Base-by-base conservation (phyloP, 2,888 invertebrate species). In the Philonicus albiceps region DNA sequence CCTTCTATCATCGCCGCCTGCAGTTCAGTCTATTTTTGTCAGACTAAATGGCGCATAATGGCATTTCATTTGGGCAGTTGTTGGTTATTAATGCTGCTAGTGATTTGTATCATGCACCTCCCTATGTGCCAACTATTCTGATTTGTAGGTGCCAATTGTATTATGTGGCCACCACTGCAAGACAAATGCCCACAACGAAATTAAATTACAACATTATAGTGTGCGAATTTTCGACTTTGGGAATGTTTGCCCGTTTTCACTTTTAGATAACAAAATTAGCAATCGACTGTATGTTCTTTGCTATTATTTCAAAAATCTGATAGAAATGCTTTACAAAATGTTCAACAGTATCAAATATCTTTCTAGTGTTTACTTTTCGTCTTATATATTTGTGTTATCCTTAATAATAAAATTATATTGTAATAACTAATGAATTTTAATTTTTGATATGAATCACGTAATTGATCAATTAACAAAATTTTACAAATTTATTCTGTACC, bases 101-200 rank as follows among this genome's bases (percentile, higher is more conserved):
- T 55, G 81, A 81, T 81, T 81, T 81, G 81, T 81, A 22, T 55
- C 55, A 34, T 64, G 31, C 34, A 31, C 19, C 34, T 34, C 37
- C 19, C 49, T 81, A 55, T 81, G 30, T 81, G 81, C 81, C 81
- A 81, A 81, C 81, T 55, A 81, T 81, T 81, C 37, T 19, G 81
- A 55, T 81, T 81, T 64, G 81, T 81, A 81, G 81, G 81, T 81
- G 81, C 81, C 81, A 81, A 81, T 81, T 81, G 81, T 81, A 81
- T 34, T 81, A 81, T 81, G 81, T 81, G 81, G 81, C 64, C 81
- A 81, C 81, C 64, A 37, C 55, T 81, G 22, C 81, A 81, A 64
- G 81, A 81, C 55, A 81, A 81, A 81, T 64, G 31, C 81, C 53
- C 64, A 64, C 81, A 49, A 55, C 34, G 34, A 81, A 81, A 81